Evolutionary conservation across 2,888 invertebrate genomes (phyloP), one percentile per base, ranked within the genome.

Genomic region (Polietes domitor): DNA sequence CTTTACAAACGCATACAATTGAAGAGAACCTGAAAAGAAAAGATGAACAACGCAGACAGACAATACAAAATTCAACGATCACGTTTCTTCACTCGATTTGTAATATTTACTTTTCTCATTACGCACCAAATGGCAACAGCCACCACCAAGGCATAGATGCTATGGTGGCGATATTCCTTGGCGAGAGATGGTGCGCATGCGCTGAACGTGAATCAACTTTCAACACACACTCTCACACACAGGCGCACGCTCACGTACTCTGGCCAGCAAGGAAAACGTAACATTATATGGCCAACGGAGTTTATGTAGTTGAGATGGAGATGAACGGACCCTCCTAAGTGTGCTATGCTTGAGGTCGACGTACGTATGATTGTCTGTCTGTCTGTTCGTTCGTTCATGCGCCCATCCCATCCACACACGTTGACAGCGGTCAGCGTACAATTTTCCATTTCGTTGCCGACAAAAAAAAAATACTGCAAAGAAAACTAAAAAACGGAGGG

Each of bases 261-360:
- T 63, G n/a, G 63, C n/a, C 32, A 7, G 28, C 63, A 63, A 37
- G 32, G 21, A 63, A 37, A 63, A 37, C 24, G 43, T 24, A 43
- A 24, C 43, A 24, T 43, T 43, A 24, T 19, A 43, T 12, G 68
- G 43, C 68, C 68, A 68, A 68, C 21, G 68, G 28, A 61, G 61
- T 61, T 15, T 15, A 15, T 21, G 41, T n/a, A n/a, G n/a, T n/a
- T n/a, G 19, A 19, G 68, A 65, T 68, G 37, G 21, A 65, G 65
- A 37, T 65, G 41, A 15, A 76, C 47, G 72, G 61, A 72, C 75
- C 83, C 77, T 81, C 83, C 77, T 81, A 85, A 83, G 85, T 84
- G 86, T 85, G 86, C 83, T 86, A 61, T 63, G 83, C 85, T 82
- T 85, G 86, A 86, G 85, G 85, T 86, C 85, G 85, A 80, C 85